phyloP scores from a whole-genome alignment of 1,140 invertebrate genomes.

The Oncopeltus fasciatus region DNA sequence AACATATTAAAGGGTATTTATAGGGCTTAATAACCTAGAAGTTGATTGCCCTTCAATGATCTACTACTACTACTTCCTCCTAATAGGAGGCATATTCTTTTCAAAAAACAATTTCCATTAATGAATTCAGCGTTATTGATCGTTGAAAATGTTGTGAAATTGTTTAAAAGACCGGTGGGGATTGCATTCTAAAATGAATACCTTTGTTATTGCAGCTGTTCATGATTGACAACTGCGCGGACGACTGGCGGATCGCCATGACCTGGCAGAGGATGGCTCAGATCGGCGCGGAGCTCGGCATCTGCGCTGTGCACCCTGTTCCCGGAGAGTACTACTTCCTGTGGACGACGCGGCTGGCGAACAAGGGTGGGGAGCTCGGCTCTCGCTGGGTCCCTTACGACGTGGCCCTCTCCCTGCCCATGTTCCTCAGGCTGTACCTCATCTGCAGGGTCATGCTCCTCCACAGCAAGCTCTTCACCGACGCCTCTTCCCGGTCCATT shows the following conservation, averaged over 20 bases:
- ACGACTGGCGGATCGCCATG: slow-evolving; percentile 99
- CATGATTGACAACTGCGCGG: slow-evolving; percentile 99
- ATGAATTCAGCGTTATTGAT: too few relatives aligned
- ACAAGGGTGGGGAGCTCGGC: slow-evolving; percentile 72
- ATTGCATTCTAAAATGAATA: background rate
- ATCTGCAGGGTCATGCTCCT: slow-evolving; percentile 98
- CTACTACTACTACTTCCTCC: too few relatives aligned
- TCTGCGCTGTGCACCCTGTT: slow-evolving; percentile 94
- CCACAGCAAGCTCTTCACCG: slow-evolving; percentile 97
- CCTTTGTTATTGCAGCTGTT: slow-evolving; percentile 62
- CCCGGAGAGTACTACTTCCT: slow-evolving; percentile 90
- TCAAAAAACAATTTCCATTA: too few relatives aligned
- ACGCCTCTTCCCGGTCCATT: slow-evolving; percentile 84
- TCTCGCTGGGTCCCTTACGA: slow-evolving; percentile 82
- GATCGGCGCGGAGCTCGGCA: slow-evolving; percentile 79
- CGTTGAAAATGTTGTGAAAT: too few relatives aligned
- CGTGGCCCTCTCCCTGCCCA: slow-evolving; percentile 90
- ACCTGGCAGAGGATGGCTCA: slow-evolving; percentile 90
- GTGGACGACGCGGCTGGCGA: slow-evolving; percentile 90
- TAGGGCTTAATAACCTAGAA: too few relatives aligned
- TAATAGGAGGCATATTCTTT: too few relatives aligned
- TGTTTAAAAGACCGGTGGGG: background rate
- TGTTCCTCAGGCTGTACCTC: slow-evolving; percentile 97
- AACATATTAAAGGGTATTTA: too few relatives aligned
- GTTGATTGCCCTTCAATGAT: too few relatives aligned